phyloP scores from a whole-genome alignment of 1,140 invertebrate species.

The Zaprionus camerounensis region DNA sequence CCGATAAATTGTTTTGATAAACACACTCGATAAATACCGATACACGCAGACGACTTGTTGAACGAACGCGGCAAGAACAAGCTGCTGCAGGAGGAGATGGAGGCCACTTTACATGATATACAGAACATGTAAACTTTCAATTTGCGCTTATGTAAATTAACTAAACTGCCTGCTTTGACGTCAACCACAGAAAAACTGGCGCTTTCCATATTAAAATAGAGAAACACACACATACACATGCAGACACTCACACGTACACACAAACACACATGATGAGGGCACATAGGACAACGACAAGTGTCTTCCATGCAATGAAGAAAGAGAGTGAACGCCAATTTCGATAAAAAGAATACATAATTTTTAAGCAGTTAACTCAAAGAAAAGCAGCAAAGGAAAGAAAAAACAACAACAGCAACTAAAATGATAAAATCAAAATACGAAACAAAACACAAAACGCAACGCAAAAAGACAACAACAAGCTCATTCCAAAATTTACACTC shows the following conservation, averaged over 20 bases:
- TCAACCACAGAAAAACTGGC: conserved; percentile 72
- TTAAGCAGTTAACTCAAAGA: conserved; percentile 50
- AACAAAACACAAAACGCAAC: background rate
- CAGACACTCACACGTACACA: conserved; percentile 37
- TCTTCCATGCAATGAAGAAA: conserved; percentile 53
- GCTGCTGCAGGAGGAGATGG: conserved; percentile 98
- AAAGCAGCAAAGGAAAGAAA: conserved; percentile 44
- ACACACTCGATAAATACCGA: conserved; percentile 40
- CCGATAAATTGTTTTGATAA: conserved; percentile 59
- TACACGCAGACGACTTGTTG: conserved; percentile 94
- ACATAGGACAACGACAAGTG: conserved; percentile 62
- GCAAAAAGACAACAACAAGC: conserved; percentile 51
- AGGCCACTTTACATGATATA: conserved; percentile 99
- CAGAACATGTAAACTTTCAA: conserved; percentile 96
- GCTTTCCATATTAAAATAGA: conserved; percentile 75
- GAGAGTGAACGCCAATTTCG: conserved; percentile 55
- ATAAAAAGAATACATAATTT: conserved; percentile 46
- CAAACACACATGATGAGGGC: conserved; percentile 23
- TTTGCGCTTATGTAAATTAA: conserved; percentile 78
- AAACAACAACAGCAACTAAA: conserved; percentile 26
- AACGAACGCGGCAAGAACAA: conserved; percentile 98
- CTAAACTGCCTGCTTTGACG: conserved; percentile 83
- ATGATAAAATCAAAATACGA: conserved; percentile 33
- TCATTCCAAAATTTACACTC: conserved; percentile 64
- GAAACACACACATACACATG: conserved; percentile 46